These are phyloP conservation scores for Anhinga rufa DNA, from an alignment of 2,113 vertebrate species.

Conservation along the genomic window DNA sequence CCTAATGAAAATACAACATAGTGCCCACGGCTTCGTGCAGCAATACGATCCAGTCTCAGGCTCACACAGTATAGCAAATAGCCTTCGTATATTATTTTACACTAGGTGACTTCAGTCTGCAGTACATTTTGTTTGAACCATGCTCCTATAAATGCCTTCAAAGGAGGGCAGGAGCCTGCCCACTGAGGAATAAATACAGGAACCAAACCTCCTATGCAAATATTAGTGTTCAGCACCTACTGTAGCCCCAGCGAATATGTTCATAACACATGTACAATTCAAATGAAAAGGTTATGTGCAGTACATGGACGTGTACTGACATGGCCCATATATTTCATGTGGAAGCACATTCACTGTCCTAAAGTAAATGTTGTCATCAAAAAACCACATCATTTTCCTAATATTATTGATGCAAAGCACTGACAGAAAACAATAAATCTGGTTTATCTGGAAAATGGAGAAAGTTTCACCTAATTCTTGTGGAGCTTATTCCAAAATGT, in stretches of 20 bases:
- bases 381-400: not conserved
- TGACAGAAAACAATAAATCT: not conserved
- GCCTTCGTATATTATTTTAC: not conserved
- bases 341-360: constrained; percentile 54
- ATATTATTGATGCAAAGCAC: not conserved
- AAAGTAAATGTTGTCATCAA: constrained; percentile 21
- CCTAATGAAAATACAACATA: not conserved
- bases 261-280: constrained; percentile 29
- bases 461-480: not conserved
- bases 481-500: not conserved
- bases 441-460: not conserved
- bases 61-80: not conserved
- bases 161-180: constrained; percentile 13
- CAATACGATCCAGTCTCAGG: not conserved
- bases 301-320: constrained; percentile 50
- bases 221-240: constrained; percentile 38
- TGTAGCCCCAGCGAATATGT: not conserved
- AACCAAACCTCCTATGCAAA: constrained; percentile 50
- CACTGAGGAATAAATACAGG: constrained; percentile 1
- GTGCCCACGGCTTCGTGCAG: not conserved
- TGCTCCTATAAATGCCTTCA: not conserved
- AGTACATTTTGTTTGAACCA: constrained; percentile 12
- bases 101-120: not conserved
- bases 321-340: constrained; percentile 35
- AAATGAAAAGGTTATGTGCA: constrained; percentile 49